Base-by-base conservation (phyloP, 2,888 invertebrate genomes). In the Antheraea assamensis region DNA sequence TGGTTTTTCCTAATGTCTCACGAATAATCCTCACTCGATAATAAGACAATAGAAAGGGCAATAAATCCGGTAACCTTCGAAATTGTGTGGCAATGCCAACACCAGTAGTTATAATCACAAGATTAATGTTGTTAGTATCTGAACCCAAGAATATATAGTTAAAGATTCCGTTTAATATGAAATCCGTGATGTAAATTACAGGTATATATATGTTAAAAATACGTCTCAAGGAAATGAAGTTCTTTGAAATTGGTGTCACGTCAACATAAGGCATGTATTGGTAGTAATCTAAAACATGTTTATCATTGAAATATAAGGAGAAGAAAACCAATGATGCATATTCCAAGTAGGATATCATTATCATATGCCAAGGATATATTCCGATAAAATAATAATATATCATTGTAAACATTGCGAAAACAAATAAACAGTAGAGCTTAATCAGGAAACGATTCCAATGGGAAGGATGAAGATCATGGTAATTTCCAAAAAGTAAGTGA, bases 1-100 rank as follows among this genome's bases (percentile, higher is more conserved):
- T 76, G 75, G 73, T 55, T 73, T 35, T 27, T 17, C 30, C 64
- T 30, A 64, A 64, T 64, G 64, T 64, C 64, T 64, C 64, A 8
- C 64, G 64, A 30, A 64, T 64, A 13, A 64, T 19, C 64, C 17
- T 30, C 30, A 64, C 30, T 30, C 64, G 64, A 30, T 19, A 64
- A 30, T 64, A 64, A 13, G 27, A 30, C 15, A 64, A 5, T 2
- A 64, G 1, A 30, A 64, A 64, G 5, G 30, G 13, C 15, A 64
- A 30, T 27, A 30, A 1, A 7, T 30, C 13, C 8, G 64, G 64
- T 3, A 27, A 64, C 64, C 64, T 64, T 30, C 64, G 13, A n/a
- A 61, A 1, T 24, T 61, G n/a, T 24, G 24, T n/a, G 10, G 61
- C 5, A 4, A 30, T 30, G 27, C 19, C 13, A 19, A 64, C 3